Base-by-base conservation (phyloP, 64 coral and sea anemone genomes). In the Acropora tenuis region DNA sequence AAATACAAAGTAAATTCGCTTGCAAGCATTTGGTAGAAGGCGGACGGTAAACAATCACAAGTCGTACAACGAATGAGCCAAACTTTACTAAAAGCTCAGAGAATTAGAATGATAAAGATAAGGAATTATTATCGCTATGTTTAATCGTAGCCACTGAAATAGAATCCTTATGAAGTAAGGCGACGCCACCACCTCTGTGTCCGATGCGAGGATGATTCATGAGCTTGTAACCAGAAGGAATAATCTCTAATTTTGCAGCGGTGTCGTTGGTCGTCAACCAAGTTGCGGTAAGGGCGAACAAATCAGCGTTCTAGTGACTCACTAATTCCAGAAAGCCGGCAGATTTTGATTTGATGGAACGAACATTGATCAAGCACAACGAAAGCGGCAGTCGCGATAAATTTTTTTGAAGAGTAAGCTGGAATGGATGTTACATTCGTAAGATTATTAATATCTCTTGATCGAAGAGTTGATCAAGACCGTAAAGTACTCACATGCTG, bases 81-180 rank as follows among this genome's bases (percentile, higher is more conserved):
- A 75, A 75, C 73, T 75, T 75, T 75, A 75, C 73, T 13, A 13
- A 75, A 42, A 75, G 73, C 13, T 86, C 82, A 42, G 82, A 75
- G 43, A 75, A 75, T 13, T 75, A 41, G 6, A 75, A 75, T 75
- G 73, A 75, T 75, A 43, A 45, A 75, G 73, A 75, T 75, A 19
- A 74, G 63, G 63, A 67, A 67, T 63, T 63, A 15, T 73, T 73
- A 8, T 73, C 69, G 15, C 69, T 73, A 73, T 73, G 69, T 73
- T 73, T 73, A 73, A 73, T 73, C 69, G 15, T 73, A 73, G 69
- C 69, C 69, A 73, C 69, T 73, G 69, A 68, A 65, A 65, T 68
- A 84, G 43, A 10, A 67, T 63, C 59, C 59, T 63, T 15, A 15
- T 63, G 12, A 63, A 63, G 59, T 63, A 63, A 53, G 8, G 79